A percentile compares a stretch with the other conserved stretches of the same genome.
These are phyloP conservation scores for Lysandra bellargus DNA, from an alignment of 2,888 invertebrate species.

Conservation along the genomic window DNA sequence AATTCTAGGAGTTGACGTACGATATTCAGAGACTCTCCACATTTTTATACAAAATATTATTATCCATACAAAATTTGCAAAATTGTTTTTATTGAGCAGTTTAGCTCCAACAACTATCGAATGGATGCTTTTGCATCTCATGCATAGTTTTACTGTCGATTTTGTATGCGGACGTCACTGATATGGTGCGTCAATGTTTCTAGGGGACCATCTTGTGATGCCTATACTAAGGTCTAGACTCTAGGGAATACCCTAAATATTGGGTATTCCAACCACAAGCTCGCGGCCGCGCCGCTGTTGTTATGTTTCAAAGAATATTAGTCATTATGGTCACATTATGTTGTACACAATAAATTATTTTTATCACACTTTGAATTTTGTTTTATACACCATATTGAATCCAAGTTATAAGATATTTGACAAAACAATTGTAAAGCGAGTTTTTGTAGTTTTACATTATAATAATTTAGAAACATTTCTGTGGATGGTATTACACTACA, in stretches of 20 bases:
- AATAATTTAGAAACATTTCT: no score
- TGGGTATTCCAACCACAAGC: neutral
- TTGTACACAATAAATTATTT: conserved; percentile 61
- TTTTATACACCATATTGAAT: conserved; percentile 27
- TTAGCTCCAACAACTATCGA: no score
- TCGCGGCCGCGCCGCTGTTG: conserved; percentile 35
- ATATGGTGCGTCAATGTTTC: neutral
- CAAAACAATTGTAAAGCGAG: no score
- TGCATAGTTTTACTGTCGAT: neutral
- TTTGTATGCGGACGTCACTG: neutral
- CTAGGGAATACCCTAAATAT: neutral
- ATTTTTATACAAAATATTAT: neutral
- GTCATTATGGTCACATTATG: conserved; percentile 31
- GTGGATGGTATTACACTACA: no score
- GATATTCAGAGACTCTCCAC: neutral
- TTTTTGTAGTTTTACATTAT: no score
- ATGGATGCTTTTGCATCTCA: no score
- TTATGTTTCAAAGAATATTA: conserved; percentile 37
- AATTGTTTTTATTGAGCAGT: no score
- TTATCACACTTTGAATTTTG: conserved; percentile 43
- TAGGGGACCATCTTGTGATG: neutral
- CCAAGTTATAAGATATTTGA: no score
- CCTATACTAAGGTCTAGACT: neutral
- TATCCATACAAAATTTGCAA: no score
- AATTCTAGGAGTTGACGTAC: neutral